Percentiles rank a stretch among this genome's conserved stretches.
These are phyloP conservation scores for Drosophila acutilabella DNA, from an alignment of 2,888 invertebrate species.

Conservation along the genomic window DNA sequence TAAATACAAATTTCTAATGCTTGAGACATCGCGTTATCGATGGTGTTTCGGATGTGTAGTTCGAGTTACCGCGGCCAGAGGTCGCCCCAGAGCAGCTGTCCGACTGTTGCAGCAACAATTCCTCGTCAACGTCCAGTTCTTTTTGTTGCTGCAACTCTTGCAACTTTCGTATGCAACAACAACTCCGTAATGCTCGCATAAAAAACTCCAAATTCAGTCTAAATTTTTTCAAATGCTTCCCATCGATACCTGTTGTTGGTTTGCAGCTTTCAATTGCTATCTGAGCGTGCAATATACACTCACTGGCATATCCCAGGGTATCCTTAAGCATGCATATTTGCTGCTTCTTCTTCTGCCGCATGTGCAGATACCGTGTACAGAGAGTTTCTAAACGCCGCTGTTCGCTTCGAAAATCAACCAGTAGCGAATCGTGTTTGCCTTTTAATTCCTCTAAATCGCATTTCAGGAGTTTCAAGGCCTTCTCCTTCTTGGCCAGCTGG, in stretches of 20 bases:
- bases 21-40: conserved; percentile 12
- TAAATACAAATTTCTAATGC: conserved; percentile 4
- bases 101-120: conserved; percentile 3
- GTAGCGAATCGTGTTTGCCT: conserved; percentile 73
- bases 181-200: conserved; percentile 62
- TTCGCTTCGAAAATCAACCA: conserved; percentile 70
- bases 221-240: conserved; percentile 48
- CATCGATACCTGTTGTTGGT: conserved; percentile 21
- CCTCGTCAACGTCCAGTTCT: conserved; percentile 8
- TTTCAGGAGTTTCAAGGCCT: conserved; percentile 62
- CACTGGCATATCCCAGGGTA: conserved; percentile 72
- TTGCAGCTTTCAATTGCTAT: conserved; percentile 50
- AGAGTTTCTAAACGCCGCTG: conserved; percentile 73
- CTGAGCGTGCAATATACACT: conserved; percentile 73
- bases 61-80: conserved; percentile 17
- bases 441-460: conserved; percentile 75
- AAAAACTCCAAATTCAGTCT: conserved; percentile 73
- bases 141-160: conserved; percentile 32
- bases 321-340: conserved; percentile 74
- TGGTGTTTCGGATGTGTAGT: background rate
- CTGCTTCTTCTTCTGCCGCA: conserved; percentile 78
- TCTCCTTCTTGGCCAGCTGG: conserved; percentile 77
- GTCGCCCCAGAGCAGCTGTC: conserved; percentile 11
- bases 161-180: conserved; percentile 48
- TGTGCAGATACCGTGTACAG: conserved; percentile 72